Evolutionary conservation across 2,888 invertebrate genomes (phyloP).

Genomic region (Hecatera dysodea): DNA sequence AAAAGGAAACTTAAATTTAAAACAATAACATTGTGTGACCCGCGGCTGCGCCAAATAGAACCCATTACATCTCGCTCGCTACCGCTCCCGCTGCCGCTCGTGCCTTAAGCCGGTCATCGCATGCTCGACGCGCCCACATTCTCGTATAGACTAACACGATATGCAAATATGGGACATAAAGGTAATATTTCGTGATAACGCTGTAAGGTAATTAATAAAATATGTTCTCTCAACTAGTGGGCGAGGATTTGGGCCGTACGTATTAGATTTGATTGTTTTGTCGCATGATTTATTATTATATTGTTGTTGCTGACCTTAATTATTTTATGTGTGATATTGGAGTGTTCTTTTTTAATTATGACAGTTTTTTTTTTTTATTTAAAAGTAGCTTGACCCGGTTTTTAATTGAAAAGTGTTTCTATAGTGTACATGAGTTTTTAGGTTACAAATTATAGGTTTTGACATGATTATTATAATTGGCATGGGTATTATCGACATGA

Average conservation of each 20-base stretch:
- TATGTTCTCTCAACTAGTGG: slow-evolving; percentile 81
- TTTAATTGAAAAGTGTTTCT: no score
- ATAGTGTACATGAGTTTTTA: no score
- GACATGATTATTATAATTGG: no score
- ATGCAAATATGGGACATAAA: slow-evolving; percentile 90
- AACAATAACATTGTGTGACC: no score
- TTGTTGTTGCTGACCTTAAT: slow-evolving; percentile 76
- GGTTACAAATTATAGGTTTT: no score
- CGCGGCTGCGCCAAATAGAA: no score
- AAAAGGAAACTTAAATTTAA: no score
- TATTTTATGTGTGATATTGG: slow-evolving; percentile 59
- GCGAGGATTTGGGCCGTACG: slow-evolving; percentile 80
- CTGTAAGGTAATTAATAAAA: slow-evolving; percentile 88
- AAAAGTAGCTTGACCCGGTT: no score
- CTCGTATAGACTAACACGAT: slow-evolving; percentile 85
- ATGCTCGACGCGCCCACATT: slow-evolving; percentile 83
- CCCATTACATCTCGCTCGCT: no score
- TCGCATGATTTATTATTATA: slow-evolving; percentile 77
- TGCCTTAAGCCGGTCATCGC: slow-evolving; percentile 70
- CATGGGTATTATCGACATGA: no score
- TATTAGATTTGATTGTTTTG: slow-evolving; percentile 82
- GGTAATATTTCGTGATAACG: slow-evolving; percentile 90
- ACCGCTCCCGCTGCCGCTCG: slow-evolving; percentile 35
- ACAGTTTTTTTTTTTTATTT: background rate
- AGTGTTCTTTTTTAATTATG: slow-evolving; percentile 32